Conservation (phyloP, 1,140 invertebrate genomes). For the Drosophila equinoxialis region DNA sequence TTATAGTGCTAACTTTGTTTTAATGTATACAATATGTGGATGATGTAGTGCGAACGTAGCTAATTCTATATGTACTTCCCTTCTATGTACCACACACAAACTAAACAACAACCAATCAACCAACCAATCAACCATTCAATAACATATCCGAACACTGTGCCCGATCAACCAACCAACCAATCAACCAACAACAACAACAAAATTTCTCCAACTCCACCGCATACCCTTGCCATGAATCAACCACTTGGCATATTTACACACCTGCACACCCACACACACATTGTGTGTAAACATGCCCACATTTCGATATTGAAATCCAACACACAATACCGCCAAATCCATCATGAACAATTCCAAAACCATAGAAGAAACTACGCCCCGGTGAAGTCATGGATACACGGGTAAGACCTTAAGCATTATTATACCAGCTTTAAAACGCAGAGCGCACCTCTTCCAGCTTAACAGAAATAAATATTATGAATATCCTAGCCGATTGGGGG, state of each 20-base stretch:
- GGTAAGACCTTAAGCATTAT: slow-evolving; percentile 87
- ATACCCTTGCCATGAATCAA: slow-evolving; percentile 51
- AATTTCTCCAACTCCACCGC: slow-evolving; percentile 29
- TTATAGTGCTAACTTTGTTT: slow-evolving; percentile 25
- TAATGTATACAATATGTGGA: slow-evolving; percentile 20
- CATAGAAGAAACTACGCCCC: slow-evolving; percentile 92
- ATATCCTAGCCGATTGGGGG: not conserved
- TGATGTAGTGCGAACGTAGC: slow-evolving; percentile 28
- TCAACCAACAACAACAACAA: slow-evolving; percentile 41
- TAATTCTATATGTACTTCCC: slow-evolving; percentile 61
- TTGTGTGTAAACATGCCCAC: slow-evolving; percentile 56
- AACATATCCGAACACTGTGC: slow-evolving; percentile 28
- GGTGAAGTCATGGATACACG: slow-evolving; percentile 96
- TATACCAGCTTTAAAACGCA: not conserved
- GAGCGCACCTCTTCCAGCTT: slow-evolving; percentile 13
- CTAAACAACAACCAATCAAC: slow-evolving; percentile 49
- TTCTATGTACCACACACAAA: slow-evolving; percentile 62
- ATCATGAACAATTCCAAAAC: slow-evolving; percentile 82
- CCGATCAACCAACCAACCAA: slow-evolving; percentile 23
- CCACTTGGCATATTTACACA: slow-evolving; percentile 30
- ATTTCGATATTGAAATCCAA: slow-evolving; percentile 26
- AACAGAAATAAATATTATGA: not conserved
- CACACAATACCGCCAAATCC: slow-evolving; percentile 70
- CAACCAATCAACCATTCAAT: slow-evolving; percentile 34
- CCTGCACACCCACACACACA: slow-evolving; percentile 58